Evolutionary conservation across 2,888 invertebrate species (phyloP), one percentile per base, ranked within the genome.

Genomic region (Danaus chrysippus): DNA sequence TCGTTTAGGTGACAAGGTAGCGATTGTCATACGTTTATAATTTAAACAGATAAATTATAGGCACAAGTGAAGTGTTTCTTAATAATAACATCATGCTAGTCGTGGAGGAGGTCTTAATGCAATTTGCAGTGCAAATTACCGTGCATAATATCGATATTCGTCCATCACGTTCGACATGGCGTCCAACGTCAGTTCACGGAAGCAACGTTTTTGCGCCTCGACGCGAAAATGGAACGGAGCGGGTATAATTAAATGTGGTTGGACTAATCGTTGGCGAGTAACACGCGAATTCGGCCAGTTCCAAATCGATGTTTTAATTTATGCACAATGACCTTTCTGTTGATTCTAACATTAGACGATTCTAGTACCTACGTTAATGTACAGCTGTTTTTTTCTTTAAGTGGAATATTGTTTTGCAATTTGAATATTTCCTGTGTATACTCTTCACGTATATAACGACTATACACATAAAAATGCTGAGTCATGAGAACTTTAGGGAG

Each of bases 171-270:
- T 54, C 56, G 53, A 71, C 82, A 77, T 34, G 82, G 84, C 78
- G 67, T 61, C 66, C 65, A 69, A 65, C 66, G 76, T 70, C 74
- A 75, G 74, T 76, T 82, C 79, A 76, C 88, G 89, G 88, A 88
- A 87, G 88, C 81, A 75, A 78, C 76, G 75, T 76, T 71, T 76
- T 78, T 78, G 77, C 79, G 82, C 76, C 77, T 80, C 77, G 78
- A 78, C 76, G 77, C 78, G 83, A 87, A 89, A 89, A 89, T 88
- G 87, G 89, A 86, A 83, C 88, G 76, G 84, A 83, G 86, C 86
- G 87, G 87, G 82, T 90, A 89, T 89, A 88, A 88, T 88, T 90
- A 90, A 86, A 87, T 85, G 84, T 75, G 77, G 79, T 77, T 84
- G 79, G 78, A 83, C 83, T 83, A 85, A 84, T 84, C 81, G 79